Base-by-base conservation (phyloP, 2,113 vertebrate genomes). In the Pollachius pollachius region DNA sequence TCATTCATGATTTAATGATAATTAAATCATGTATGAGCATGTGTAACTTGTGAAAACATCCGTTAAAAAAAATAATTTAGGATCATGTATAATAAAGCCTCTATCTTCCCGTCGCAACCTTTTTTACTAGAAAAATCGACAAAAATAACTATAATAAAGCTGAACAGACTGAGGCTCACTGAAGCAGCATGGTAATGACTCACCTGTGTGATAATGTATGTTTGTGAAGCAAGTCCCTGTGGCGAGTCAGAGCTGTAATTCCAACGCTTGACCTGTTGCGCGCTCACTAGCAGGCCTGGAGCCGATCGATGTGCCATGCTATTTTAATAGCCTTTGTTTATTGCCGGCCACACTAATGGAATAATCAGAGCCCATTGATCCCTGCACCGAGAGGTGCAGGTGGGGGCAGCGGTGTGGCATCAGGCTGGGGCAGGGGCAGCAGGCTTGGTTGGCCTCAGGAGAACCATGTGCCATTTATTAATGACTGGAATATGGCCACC, bases 331-430 rank as follows among this genome's bases (percentile, higher is more conserved):
- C 76, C 70, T 78, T 85, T 54, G 82, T 87, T 86, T 84, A 84
- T 79, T 62, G 34, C 21, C 9, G 48, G 48, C 71, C 66, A 65
- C 68, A 82, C 80, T 84, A 80, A 86, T 82, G 75, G 67, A 85
- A 74, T 85, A 88, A 90, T 83, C 83, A 83, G 70, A 67, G 75
- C 16, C 25, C 70, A 86, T 83, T 80, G 89, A 88, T 91, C 64
- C 34, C 18, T 1, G 0, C 58, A 18, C 64, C 0, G 5, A 63
- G 64, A 19, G 8, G 52, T 21, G 67, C 63, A 75, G 61, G 74
- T 19, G 59, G 71, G 66, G 11, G 41, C 5, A 12, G 65, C 25
- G 63, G 70, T 61, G 66, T n/a, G 52, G 71, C 74, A 48, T 65
- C 69, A 68, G 41, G 37, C 30, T 3, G 2, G 17, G 0, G 63